Evolutionary conservation across 2,797 vertebrate genomes (phyloP), one percentile per base, ranked within the genome.

Genomic region (Furcifer pardalis): DNA sequence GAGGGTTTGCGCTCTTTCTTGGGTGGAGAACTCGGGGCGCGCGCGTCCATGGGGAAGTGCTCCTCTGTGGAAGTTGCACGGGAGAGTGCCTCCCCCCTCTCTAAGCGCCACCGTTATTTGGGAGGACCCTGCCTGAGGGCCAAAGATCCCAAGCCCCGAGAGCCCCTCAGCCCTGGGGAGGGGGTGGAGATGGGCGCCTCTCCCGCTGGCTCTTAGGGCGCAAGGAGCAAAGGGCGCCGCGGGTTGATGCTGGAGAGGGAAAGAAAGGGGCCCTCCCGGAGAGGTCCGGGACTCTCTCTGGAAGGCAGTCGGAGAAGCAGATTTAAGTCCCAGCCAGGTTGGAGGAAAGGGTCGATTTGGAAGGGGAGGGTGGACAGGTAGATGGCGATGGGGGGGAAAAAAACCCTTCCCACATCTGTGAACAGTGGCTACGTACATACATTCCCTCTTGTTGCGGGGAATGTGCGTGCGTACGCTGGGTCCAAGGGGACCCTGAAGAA

Each of bases 241-340:
- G 42, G 40, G 1, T 15, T 44, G 32, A 30, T 13, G 35, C 62
- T 25, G 27, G 63, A 37, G 5, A 69, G 6, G 44, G 21, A 65
- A 13, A 27, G 27, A 6, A 73, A 83, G 77, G n/a, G n/a, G n/a
- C n/a, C n/a, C 77, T 75, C 52, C 72, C 69, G 75, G 79, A 87
- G 59, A 46, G 27, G 42, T 5, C 9, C 13, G 21, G 37, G 66
- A 25, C 17, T 19, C n/a, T 19, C n/a, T 9, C 63, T 4, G 52
- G 52, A 40, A 10, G 27, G 17, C n/a, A n/a, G n/a, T n/a, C 1
- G 17, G 37, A 40, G 68, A 30, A 62, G 69, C 25, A 21, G 56
- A 10, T 56, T 56, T 56, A n/a, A n/a, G n/a, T n/a, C n/a, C n/a
- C n/a, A n/a, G n/a, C n/a, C n/a, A n/a, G n/a, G n/a, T n/a, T n/a